Conservation (phyloP, 2,113 vertebrate genomes). For the Mystacornis crossleyi region DNA sequence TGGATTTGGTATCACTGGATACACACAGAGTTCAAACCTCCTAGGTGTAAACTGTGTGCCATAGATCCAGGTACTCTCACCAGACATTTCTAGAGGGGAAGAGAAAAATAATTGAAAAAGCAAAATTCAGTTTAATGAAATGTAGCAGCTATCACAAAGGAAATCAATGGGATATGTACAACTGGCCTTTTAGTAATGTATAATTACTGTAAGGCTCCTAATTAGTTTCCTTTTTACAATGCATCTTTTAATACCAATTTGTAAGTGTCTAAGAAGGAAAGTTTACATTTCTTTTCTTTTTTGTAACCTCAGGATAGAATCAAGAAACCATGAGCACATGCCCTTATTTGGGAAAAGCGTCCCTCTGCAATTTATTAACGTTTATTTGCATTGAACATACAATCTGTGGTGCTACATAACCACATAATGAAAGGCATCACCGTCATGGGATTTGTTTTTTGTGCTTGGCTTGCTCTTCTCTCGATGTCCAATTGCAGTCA, state of each 20-base stretch:
- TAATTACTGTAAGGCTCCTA: slow-evolving; percentile 34
- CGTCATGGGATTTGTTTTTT: background rate
- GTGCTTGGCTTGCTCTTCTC: background rate
- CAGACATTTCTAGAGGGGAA: background rate
- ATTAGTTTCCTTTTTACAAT: slow-evolving; percentile 21
- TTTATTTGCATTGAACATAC: background rate
- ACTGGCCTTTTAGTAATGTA: background rate
- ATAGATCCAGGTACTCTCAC: background rate
- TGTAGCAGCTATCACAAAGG: background rate
- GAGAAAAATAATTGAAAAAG: background rate
- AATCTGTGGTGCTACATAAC: background rate
- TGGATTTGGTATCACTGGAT: background rate
- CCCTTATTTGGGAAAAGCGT: background rate
- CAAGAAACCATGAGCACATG: background rate
- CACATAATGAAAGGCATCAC: background rate
- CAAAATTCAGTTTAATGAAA: background rate
- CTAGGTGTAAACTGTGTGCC: background rate
- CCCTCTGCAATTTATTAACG: background rate
- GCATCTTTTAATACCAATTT: background rate
- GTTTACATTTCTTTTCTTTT: background rate
- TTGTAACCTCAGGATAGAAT: background rate
- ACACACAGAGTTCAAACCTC: background rate
- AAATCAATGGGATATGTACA: background rate
- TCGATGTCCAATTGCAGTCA: background rate
- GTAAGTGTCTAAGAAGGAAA: background rate